Percentiles rank a stretch among this genome's conserved stretches.
Conservation (phyloP, 2,113 vertebrate genomes). For the Paralichthys olivaceus region DNA sequence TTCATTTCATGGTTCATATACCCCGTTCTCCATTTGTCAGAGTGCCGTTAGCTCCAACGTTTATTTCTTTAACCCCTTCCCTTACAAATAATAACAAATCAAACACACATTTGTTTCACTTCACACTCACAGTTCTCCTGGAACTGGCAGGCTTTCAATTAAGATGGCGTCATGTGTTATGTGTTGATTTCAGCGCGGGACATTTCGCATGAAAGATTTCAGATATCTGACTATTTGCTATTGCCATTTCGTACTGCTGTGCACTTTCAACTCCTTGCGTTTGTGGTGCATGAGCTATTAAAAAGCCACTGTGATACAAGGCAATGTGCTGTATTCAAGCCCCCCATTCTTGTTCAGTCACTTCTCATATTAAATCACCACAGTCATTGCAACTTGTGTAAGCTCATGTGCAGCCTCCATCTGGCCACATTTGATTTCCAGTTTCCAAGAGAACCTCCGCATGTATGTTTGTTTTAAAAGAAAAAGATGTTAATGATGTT, state of each 20-base stretch:
- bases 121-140: conserved; percentile 49
- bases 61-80: conserved; percentile 87
- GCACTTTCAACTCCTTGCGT: conserved; percentile 16
- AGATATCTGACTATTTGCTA: background rate
- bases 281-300: conserved; percentile 31
- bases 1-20: conserved; percentile 90
- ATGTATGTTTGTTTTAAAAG: conserved; percentile 3
- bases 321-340: conserved; percentile 10
- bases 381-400: conserved; percentile 40
- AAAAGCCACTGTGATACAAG: conserved; percentile 10
- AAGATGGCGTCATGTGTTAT: conserved; percentile 45
- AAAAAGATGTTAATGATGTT: conserved; percentile 15
- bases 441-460: conserved; percentile 15
- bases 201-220: conserved; percentile 23
- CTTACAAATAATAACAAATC: conserved; percentile 85
- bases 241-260: conserved; percentile 10
- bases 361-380: conserved; percentile 41
- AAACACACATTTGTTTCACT: conserved; percentile 81
- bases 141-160: conserved; percentile 72
- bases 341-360: conserved; percentile 28
- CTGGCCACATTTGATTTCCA: conserved; percentile 42
- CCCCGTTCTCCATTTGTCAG: conserved; percentile 86
- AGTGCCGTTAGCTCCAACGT: conserved; percentile 81
- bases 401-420: conserved; percentile 54
- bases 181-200: conserved; percentile 13